These are phyloP conservation scores for Darwinula stevensoni DNA, from an alignment of 2,888 invertebrate genomes.

Conservation along the genomic window DNA sequence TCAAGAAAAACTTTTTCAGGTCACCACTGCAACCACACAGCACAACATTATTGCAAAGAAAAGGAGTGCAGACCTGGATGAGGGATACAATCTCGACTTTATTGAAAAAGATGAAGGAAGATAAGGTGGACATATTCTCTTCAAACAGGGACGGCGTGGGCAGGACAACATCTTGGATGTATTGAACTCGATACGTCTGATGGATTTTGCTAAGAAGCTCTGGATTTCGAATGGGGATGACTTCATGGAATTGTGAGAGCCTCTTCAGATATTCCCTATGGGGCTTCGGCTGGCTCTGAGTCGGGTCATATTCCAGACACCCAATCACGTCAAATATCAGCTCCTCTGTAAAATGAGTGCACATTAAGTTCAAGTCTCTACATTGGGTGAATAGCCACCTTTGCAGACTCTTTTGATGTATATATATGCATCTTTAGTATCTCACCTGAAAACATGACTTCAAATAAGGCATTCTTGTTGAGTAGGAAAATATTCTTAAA, in stretches of 20 bases:
- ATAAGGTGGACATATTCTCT: slow-evolving; percentile 91
- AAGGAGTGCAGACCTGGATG: slow-evolving; percentile 26
- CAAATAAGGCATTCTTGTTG: slow-evolving; percentile 87
- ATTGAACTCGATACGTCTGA: slow-evolving; percentile 97
- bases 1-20: neutral
- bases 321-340: slow-evolving; percentile 93
- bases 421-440: neutral
- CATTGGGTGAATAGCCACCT: too few species aligned
- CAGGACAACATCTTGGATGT: slow-evolving; percentile 86
- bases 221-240: slow-evolving; percentile 71
- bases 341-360: slow-evolving; percentile 26
- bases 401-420: neutral
- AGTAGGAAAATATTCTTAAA: slow-evolving; percentile 95
- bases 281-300: slow-evolving; percentile 42
- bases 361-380: neutral
- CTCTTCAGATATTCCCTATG: slow-evolving; percentile 87
- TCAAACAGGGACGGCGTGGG: slow-evolving; percentile 98
- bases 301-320: slow-evolving; percentile 90
- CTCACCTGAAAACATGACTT: slow-evolving; percentile 67
- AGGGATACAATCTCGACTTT: slow-evolving; percentile 97
- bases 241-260: slow-evolving; percentile 17
- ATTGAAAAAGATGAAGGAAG: slow-evolving; percentile 98
- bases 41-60: neutral
- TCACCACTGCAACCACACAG: neutral
- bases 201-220: slow-evolving; percentile 94